These are phyloP conservation scores for Cyanoramphus novaezelandiae DNA, from an alignment of 2,113 vertebrate species.

Conservation along the genomic window DNA sequence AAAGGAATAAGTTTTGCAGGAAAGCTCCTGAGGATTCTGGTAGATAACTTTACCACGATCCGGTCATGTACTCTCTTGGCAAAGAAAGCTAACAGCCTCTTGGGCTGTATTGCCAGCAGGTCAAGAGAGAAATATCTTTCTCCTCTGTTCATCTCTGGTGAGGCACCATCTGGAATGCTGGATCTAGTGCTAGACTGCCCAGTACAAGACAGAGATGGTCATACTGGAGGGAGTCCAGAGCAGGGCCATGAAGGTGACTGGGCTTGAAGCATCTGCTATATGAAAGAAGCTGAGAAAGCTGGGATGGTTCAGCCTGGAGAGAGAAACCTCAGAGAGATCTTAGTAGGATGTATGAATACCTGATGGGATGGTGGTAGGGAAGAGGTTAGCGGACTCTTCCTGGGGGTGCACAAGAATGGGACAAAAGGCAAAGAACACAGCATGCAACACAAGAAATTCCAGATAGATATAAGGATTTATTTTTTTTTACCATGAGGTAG, in stretches of 20 bases:
- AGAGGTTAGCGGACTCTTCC: background rate
- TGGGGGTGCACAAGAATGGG: background rate
- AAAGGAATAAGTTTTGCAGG: background rate
- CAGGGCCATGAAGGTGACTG: background rate
- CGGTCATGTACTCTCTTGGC: background rate
- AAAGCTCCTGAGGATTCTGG: background rate
- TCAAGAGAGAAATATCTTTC: fast-evolving
- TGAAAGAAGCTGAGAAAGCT: background rate
- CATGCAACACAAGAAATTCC: background rate
- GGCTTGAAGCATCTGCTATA: background rate
- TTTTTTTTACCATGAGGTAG: background rate
- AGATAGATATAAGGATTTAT: background rate
- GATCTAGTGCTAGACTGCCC: background rate
- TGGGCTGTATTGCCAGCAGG: background rate
- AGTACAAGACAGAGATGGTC: background rate
- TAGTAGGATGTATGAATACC: background rate
- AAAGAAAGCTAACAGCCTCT: background rate
- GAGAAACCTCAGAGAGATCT: background rate
- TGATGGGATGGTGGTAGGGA: background rate
- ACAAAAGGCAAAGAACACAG: background rate
- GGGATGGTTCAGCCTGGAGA: background rate
- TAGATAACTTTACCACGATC: background rate
- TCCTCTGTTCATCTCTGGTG: background rate
- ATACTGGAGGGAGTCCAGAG: background rate
- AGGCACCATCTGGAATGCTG: background rate